Evolutionary conservation across 2,888 invertebrate genomes (phyloP).

Genomic region (Macrophya annulata): DNA sequence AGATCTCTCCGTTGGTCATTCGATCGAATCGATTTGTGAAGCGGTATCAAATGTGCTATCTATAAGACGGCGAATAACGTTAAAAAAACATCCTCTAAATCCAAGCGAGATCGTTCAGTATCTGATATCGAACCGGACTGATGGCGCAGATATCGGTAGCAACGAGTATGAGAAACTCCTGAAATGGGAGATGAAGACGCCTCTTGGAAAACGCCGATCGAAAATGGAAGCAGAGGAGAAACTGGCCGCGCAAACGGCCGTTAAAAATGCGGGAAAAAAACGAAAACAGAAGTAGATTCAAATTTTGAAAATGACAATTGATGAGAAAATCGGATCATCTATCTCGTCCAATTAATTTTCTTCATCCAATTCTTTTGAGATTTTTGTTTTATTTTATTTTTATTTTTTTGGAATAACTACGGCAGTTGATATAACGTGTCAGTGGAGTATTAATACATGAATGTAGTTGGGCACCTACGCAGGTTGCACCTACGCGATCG

Average conservation of each 20-base stretch:
- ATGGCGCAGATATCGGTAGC: conserved; percentile 64
- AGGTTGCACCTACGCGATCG: conserved; percentile 48
- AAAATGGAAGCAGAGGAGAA: conserved; percentile 59
- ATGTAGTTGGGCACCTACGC: conserved; percentile 46
- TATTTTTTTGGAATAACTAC: neutral
- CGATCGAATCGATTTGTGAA: conserved; percentile 80
- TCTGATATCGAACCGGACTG: conserved; percentile 73
- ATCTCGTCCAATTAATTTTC: neutral
- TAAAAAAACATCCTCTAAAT: conserved; percentile 81
- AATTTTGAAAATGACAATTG: neutral
- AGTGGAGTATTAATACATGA: conserved; percentile 26
- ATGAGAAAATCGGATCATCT: neutral
- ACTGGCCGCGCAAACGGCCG: conserved; percentile 1
- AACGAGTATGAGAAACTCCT: conserved; percentile 62
- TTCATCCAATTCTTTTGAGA: neutral
- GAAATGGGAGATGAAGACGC: conserved; percentile 67
- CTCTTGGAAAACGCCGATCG: conserved; percentile 64
- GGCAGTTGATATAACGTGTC: conserved; percentile 23
- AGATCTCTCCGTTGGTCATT: conserved; percentile 81
- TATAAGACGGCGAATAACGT: conserved; percentile 80
- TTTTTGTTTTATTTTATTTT: neutral
- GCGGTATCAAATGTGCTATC: conserved; percentile 79
- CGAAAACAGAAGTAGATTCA: conserved; percentile 1
- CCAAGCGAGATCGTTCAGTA: conserved; percentile 81
- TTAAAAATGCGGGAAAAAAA: conserved; percentile 18